Evolutionary conservation across 2,113 vertebrate genomes (phyloP), one percentile per base, ranked within the genome.

Genomic region (Suncus etruscus): DNA sequence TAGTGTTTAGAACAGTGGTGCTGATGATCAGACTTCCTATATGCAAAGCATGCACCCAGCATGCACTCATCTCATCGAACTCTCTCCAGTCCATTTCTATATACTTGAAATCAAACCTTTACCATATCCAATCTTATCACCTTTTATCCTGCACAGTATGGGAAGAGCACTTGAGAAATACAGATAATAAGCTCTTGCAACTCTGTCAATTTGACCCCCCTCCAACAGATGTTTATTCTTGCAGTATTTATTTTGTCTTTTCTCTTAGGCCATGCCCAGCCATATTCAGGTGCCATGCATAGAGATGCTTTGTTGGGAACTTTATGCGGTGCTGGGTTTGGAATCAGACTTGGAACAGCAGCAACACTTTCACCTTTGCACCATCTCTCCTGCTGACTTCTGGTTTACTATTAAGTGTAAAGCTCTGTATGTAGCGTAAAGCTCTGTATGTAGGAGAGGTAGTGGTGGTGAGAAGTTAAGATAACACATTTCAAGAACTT

Each of bases 131-230:
- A 68, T 65, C 54, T n/a, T 32, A 20, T 45, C 51, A 47, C 14
- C 45, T 68, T 80, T 73, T 78, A 25, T 58, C 50, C 75, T 91
- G 45, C 51, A 51, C 61, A 84, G 63, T 90, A 47, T 70, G 45
- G 29, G 72, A 75, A 75, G 58, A 78, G 25, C 32, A 63, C 69
- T 79, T 24, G 29, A 81, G 15, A 75, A 86, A 86, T n/a, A 9
- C 27, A 18, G 39, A 27, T 29, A 75, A 29, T 86, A 68, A 47
- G 25, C 11, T 15, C 58, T 63, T 63, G 45, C 29, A 80, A 8
- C 6, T 58, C 79, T 80, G 27, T 86, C 66, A 29, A 50, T 20
- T 84, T 78, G 63, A 20, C 75, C 63, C 29, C 22, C 20, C 29
- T 16, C 20, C 65, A 58, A 39, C 31, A 16, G 27, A 58, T 0